Evolutionary conservation across 2,113 vertebrate genomes (phyloP).

Genomic region (Odocoileus virginianus): DNA sequence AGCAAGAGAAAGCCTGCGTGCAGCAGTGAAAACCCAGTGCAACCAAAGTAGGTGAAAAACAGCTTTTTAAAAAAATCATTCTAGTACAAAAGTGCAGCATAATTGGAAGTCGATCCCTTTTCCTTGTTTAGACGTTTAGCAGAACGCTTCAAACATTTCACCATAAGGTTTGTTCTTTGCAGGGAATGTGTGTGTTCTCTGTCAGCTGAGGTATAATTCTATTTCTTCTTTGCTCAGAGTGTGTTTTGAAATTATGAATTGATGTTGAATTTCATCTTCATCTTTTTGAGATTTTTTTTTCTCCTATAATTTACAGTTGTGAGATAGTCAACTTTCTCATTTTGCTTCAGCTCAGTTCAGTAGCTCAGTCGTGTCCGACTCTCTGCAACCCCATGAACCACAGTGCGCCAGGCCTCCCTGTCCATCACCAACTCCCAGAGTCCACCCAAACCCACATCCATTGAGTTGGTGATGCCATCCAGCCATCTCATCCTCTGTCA

Average conservation of each 20-base stretch:
- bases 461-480: too few species aligned
- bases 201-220: background rate
- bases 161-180: background rate
- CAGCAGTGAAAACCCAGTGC: background rate
- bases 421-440: too few species aligned
- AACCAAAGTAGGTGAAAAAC: rapidly evolving
- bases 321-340: background rate
- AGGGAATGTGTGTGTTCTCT: background rate
- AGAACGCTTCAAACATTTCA: background rate
- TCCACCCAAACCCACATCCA: too few species aligned
- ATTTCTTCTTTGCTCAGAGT: background rate
- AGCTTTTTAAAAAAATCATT: background rate
- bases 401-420: too few species aligned
- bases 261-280: background rate
- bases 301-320: background rate
- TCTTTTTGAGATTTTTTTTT: background rate
- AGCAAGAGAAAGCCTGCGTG: background rate
- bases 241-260: background rate
- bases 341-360: background rate
- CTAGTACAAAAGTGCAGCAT: background rate
- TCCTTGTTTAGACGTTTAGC: background rate
- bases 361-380: too few species aligned
- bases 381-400: too few species aligned
- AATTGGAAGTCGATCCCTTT: background rate
- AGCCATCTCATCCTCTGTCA: too few species aligned